Evolutionary conservation across 2,113 vertebrate species (phyloP).

Genomic region (Atherinomorus stipes): DNA sequence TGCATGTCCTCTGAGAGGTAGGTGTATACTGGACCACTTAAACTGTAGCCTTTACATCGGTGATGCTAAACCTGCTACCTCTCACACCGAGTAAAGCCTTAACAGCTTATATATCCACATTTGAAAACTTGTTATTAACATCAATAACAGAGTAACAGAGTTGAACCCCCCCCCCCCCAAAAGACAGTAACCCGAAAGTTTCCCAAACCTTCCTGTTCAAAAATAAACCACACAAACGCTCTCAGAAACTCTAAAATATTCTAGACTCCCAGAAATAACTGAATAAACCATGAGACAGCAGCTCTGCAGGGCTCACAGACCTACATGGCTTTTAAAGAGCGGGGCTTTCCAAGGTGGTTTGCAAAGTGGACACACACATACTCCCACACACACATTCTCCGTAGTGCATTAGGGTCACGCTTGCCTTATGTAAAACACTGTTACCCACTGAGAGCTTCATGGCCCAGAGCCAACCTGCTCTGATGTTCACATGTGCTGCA

Average conservation of each 20-base stretch:
- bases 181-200: constrained; percentile 16
- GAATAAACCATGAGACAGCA: constrained; percentile 72
- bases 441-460: constrained; percentile 50
- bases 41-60: too few species aligned
- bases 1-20: too few species aligned
- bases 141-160: too few species aligned
- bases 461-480: constrained; percentile 39
- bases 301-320: constrained; percentile 51
- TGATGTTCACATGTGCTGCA: constrained; percentile 57
- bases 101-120: too few species aligned
- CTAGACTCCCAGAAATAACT: constrained; percentile 61
- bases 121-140: too few species aligned
- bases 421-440: constrained; percentile 65
- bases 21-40: too few species aligned
- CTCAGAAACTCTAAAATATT: constrained; percentile 52
- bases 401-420: constrained; percentile 62
- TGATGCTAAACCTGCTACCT: too few species aligned
- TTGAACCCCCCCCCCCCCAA: too few species aligned
- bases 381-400: constrained; percentile 9
- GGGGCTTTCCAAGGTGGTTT: constrained; percentile 72
- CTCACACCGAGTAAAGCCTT: too few species aligned
- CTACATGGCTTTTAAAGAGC: constrained; percentile 57
- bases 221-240: constrained; percentile 29
- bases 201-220: constrained; percentile 47
- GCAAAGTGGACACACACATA: constrained; percentile 41